Conservation (phyloP, 2,113 vertebrate genomes). For the Nycticryphes semicollaris region DNA sequence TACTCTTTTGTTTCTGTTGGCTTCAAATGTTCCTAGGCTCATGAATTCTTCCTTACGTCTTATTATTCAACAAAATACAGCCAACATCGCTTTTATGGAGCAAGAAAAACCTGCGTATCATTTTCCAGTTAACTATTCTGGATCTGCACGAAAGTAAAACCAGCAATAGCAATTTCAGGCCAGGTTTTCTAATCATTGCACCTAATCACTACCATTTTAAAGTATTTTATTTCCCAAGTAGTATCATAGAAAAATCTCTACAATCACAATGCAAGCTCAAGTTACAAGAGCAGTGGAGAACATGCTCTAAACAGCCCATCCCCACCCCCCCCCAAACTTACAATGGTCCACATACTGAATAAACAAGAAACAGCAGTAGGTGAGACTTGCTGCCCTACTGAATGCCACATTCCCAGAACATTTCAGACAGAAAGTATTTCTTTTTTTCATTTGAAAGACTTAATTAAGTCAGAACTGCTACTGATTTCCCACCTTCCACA, state of each 20-base stretch:
- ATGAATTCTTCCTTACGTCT: neutral
- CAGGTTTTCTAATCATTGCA: neutral
- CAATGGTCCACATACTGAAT: neutral
- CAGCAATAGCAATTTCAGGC: neutral
- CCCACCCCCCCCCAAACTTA: neutral
- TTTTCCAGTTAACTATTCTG: slow-evolving; percentile 17
- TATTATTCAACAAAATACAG: slow-evolving; percentile 22
- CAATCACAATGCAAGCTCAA: neutral
- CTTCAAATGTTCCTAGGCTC: slow-evolving; percentile 1
- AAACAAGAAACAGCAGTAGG: neutral
- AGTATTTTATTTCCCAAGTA: neutral
- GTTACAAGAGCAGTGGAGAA: neutral
- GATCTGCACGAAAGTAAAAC: neutral
- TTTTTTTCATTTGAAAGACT: neutral
- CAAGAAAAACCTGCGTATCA: neutral
- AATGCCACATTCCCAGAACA: neutral
- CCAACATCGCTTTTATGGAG: slow-evolving; percentile 5
- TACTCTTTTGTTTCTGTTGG: slow-evolving; percentile 52
- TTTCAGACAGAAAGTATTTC: neutral
- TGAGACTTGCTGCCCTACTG: neutral
- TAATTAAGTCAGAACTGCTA: neutral
- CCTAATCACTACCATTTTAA: neutral
- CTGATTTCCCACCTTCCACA: neutral
- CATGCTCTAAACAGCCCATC: neutral
- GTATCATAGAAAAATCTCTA: neutral